Evolutionary conservation across 92 coral and sea anemone species (phyloP).

Genomic region (Blastomussa wellsi): DNA sequence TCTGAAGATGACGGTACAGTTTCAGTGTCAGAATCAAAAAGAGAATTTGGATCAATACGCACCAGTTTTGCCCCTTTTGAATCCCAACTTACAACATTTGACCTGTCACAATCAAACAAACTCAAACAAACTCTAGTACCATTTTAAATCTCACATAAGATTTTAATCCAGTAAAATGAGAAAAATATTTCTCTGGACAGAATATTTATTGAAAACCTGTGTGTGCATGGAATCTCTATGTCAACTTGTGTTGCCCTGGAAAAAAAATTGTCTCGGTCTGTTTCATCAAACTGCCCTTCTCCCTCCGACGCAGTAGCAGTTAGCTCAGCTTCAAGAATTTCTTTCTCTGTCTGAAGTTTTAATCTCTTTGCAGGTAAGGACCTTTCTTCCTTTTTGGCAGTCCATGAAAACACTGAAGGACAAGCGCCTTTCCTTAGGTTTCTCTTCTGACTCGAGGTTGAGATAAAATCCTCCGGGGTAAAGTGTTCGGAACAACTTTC

Average conservation of each 20-base stretch:
- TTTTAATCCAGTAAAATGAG: slow-evolving; percentile 46
- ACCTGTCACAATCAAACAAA: slow-evolving; percentile 31
- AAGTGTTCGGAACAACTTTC: slow-evolving; percentile 49
- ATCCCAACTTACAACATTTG: slow-evolving; percentile 41
- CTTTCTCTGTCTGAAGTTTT: too few relatives aligned
- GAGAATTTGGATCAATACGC: slow-evolving; percentile 28
- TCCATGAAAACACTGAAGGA: slow-evolving; percentile 39
- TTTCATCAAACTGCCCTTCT: slow-evolving; percentile 14
- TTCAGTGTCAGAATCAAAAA: slow-evolving; percentile 54
- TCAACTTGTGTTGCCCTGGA: slow-evolving; percentile 35
- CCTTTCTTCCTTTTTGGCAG: slow-evolving; percentile 14
- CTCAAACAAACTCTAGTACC: slow-evolving; percentile 57
- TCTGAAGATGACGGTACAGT: slow-evolving; percentile 5
- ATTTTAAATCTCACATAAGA: slow-evolving; percentile 40
- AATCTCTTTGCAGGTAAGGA: slow-evolving; percentile 37
- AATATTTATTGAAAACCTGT: slow-evolving; percentile 41
- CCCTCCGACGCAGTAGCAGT: slow-evolving; percentile 21
- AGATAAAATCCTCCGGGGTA: slow-evolving; percentile 35
- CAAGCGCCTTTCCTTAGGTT: slow-evolving; percentile 26
- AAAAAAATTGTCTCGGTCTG: slow-evolving; percentile 9
- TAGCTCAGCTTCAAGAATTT: slow-evolving; percentile 1
- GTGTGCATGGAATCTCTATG: slow-evolving; percentile 25
- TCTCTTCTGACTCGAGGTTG: slow-evolving; percentile 23
- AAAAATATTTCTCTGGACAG: slow-evolving; percentile 34
- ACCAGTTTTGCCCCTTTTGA: slow-evolving; percentile 29